A percentile compares a stretch with the other conserved stretches of the same genome.
Evolutionary conservation across 2,888 invertebrate species (phyloP).

Genomic region (Drosophila dives): DNA sequence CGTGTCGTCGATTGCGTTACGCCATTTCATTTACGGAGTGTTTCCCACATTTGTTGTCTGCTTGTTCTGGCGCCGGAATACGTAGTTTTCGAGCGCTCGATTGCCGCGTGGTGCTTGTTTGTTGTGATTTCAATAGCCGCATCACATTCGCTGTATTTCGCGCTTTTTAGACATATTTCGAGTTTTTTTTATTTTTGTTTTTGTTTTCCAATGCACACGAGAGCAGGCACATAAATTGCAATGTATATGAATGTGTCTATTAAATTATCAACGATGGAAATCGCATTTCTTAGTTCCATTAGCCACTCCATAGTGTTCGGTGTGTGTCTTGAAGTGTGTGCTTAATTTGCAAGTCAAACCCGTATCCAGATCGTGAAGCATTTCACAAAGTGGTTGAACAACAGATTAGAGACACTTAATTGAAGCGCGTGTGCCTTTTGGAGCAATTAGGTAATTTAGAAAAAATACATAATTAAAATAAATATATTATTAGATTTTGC

Average conservation of each 20-base stretch:
- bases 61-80: neutral
- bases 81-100: slow-evolving; percentile 12
- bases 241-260: neutral
- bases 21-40: slow-evolving; percentile 15
- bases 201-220: slow-evolving; percentile 23
- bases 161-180: neutral
- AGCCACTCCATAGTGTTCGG: slow-evolving; percentile 39
- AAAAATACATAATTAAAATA: neutral
- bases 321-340: slow-evolving; percentile 34
- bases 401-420: slow-evolving; percentile 1
- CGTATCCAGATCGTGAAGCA: slow-evolving; percentile 1
- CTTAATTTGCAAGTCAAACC: slow-evolving; percentile 1
- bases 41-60: neutral
- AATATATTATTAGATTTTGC: neutral
- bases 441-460: slow-evolving; percentile 15
- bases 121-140: slow-evolving; percentile 24
- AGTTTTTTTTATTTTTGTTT: slow-evolving; percentile 29
- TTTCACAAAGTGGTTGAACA: neutral
- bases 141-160: slow-evolving; percentile 1
- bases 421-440: neutral
- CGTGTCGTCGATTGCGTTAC: slow-evolving; percentile 45
- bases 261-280: slow-evolving; percentile 15
- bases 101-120: slow-evolving; percentile 27
- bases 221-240: neutral
- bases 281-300: slow-evolving; percentile 21